Base-by-base conservation (phyloP, 1,140 invertebrate genomes). In the Melanaphis sacchari region DNA sequence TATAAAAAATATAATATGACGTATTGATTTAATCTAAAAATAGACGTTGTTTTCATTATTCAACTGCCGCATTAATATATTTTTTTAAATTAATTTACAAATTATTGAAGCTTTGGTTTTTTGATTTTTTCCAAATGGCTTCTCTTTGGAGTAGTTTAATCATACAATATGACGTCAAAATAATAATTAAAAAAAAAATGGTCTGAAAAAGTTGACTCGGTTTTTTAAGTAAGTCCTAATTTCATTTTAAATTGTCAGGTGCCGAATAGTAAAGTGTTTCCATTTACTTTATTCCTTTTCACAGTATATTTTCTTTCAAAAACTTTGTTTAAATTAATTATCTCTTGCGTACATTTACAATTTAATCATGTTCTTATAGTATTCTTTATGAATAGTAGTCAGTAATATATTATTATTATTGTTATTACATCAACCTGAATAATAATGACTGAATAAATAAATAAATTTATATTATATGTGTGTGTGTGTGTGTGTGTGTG, bases 361-460 rank as follows among this genome's bases (percentile, higher is more conserved):
- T 66, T 90, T 66, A 90, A 41, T 90, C 54, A 66, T 40, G 40
- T 90, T 15, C 26, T 66, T 24, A 9, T 7, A 54, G 88, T n/a
- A 22, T 49, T 40, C 54, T 38, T 40, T 26, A 24, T 21, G 36
- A 90, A 90, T 22, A 15, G 87, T 26, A 38, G 38, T n/a, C 43
- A 36, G 31, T 46, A 89, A 88, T 52, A 46, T 36, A 52, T 52
- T 40, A 38, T 40, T 59, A 54, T 52, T n/a, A 41, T 66, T 49
- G 46, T 88, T 41, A 66, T 90, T n/a, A 90, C 89, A 41, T 90
- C 26, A 36, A 59, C 21, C 88, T 41, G 88, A 90, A 90, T 90
- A 40, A 52, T 90, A 90, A 90, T 59, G 89, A 90, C 89, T 41
- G 89, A 90, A 90, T 90, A 90, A 90, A 90, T 90, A 90, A 90